These are phyloP conservation scores for Benitochromis conjunctus DNA, from an alignment of 2,113 vertebrate genomes.

Conservation along the genomic window DNA sequence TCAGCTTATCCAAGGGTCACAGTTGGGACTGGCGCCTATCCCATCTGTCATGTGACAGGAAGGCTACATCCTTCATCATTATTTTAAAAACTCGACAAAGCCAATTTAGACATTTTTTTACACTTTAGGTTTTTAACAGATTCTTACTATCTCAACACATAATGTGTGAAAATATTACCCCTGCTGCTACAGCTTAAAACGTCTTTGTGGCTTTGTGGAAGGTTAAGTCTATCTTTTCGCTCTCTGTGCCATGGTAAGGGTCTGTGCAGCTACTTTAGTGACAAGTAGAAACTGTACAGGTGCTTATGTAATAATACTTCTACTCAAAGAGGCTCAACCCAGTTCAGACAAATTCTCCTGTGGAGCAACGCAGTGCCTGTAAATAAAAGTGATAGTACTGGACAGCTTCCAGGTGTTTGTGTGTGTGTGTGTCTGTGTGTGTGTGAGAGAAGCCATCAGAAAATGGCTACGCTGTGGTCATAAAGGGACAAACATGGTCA, in stretches of 20 bases:
- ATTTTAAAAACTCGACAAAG: not conserved
- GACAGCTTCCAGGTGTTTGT: not conserved
- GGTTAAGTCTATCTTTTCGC: not conserved
- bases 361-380: not conserved
- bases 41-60: not conserved
- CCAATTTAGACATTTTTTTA: not conserved
- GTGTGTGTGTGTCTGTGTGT: not conserved
- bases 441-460: not conserved
- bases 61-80: not conserved
- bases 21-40: not conserved
- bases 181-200: not conserved
- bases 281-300: not conserved
- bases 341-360: not conserved
- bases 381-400: not conserved
- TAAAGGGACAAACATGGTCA: not conserved
- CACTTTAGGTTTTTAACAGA: not conserved
- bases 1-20: not conserved
- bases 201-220: not conserved
- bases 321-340: not conserved
- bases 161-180: not conserved
- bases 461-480: not conserved
- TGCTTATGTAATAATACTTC: not conserved
- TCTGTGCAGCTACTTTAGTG: not conserved
- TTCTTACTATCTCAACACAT: not conserved
- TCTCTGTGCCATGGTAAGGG: rapidly evolving